phyloP scores from a whole-genome alignment of 2,113 vertebrate species.

The Sardina pilchardus region DNA sequence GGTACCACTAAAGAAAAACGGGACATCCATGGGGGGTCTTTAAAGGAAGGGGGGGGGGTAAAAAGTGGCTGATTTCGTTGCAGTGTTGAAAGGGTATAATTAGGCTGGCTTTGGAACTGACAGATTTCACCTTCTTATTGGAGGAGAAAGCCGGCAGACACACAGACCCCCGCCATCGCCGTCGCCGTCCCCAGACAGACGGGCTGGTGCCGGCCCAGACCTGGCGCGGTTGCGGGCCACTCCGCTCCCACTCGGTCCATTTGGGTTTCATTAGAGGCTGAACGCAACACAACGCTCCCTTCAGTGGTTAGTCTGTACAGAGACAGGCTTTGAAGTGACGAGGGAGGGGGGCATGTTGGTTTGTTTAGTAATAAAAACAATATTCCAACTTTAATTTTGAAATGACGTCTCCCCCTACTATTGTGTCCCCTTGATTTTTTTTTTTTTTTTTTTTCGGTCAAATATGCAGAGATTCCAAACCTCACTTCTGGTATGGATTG shows the following conservation, averaged over 20 bases:
- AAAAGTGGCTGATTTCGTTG: constrained; percentile 43
- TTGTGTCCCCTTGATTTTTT: not conserved
- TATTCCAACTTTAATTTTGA: constrained; percentile 68
- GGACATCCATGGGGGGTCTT: not conserved
- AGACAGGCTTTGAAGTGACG: constrained; percentile 69
- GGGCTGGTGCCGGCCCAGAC: not conserved
- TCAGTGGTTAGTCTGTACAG: constrained; percentile 62
- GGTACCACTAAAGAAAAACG: not conserved
- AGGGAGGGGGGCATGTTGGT: constrained; percentile 63
- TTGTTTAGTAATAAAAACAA: constrained; percentile 78
- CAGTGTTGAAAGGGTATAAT: constrained; percentile 59
- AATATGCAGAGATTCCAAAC: constrained; percentile 51
- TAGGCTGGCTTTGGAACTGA: constrained; percentile 57
- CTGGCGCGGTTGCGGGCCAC: not conserved
- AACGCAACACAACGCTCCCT: constrained; percentile 52
- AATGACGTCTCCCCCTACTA: constrained; percentile 64
- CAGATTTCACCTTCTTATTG: constrained; percentile 41
- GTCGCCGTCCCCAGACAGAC: not conserved
- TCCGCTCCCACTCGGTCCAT: constrained; percentile 58
- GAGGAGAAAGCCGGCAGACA: not conserved
- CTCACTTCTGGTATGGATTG: constrained; percentile 42
- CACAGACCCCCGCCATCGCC: not conserved
- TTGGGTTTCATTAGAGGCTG: constrained; percentile 66
- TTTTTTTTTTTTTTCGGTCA: constrained; percentile 27
- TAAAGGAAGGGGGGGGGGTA: not conserved